Conservation (phyloP, 2,888 invertebrate species). For the Scaptomyza cyrtandrae region DNA sequence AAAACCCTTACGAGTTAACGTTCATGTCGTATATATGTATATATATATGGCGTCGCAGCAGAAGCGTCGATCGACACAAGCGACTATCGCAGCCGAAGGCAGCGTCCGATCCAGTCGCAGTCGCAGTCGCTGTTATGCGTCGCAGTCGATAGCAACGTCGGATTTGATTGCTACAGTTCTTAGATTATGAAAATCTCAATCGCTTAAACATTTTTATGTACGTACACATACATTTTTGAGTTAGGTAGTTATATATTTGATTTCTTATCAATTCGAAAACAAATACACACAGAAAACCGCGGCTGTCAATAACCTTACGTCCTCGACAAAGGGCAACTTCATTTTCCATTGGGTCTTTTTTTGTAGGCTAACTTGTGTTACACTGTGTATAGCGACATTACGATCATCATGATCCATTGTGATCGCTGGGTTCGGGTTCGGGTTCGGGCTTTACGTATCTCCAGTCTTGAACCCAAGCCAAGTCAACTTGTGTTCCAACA, state of each 20-base stretch:
- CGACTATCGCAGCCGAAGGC: conserved; percentile 47
- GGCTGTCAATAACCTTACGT: conserved; percentile 57
- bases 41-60: conserved; percentile 11
- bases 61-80: conserved; percentile 49
- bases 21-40: conserved; percentile 35
- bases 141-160: conserved; percentile 2
- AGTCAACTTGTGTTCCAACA: conserved; percentile 4
- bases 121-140: conserved; percentile 1
- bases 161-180: conserved; percentile 17
- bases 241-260: neutral
- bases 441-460: conserved; percentile 4
- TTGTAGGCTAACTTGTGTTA: conserved; percentile 4
- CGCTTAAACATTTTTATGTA: neutral
- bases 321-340: conserved; percentile 42
- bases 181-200: conserved; percentile 40
- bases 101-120: conserved; percentile 32
- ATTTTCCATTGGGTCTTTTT: conserved; percentile 16
- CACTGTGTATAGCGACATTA: conserved; percentile 1
- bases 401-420: conserved; percentile 21
- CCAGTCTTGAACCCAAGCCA: conserved; percentile 46
- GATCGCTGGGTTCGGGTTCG: conserved; percentile 12
- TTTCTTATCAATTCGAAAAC: neutral
- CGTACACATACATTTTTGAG: neutral
- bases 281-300: neutral
- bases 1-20: conserved; percentile 76